These are phyloP conservation scores for Paramormyrops hopkinsi DNA, from an alignment of 2,797 vertebrate species.

Conservation along the genomic window DNA sequence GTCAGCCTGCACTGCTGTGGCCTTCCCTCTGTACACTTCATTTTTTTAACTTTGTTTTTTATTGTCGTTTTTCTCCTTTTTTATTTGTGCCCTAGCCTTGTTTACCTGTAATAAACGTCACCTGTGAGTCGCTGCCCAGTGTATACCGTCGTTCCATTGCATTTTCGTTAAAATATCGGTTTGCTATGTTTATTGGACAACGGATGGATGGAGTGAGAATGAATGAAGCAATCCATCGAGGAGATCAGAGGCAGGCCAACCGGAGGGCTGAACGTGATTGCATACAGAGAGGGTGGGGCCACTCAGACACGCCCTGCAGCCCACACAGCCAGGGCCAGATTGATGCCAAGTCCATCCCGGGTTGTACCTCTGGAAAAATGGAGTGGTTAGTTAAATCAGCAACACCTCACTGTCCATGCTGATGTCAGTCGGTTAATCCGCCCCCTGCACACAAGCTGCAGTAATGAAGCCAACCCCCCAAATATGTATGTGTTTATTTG, in stretches of 20 bases:
- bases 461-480: neutral
- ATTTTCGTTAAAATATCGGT: neutral
- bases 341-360: neutral
- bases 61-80: neutral
- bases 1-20: conserved; percentile 20
- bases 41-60: neutral
- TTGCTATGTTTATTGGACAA: neutral
- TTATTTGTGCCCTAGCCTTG: neutral
- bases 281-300: neutral
- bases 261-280: neutral
- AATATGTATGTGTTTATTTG: neutral
- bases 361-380: neutral
- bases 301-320: neutral
- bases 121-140: neutral
- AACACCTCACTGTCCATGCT: neutral
- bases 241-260: neutral
- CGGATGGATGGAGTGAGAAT: neutral
- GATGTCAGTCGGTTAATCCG: neutral
- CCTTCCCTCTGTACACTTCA: conserved; percentile 20
- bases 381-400: neutral
- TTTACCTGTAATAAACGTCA: neutral
- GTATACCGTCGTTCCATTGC: neutral
- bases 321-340: neutral
- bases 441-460: neutral
- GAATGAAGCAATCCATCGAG: neutral